Evolutionary conservation across 2,113 vertebrate genomes (phyloP).

Genomic region (Leptocoma aspasia): DNA sequence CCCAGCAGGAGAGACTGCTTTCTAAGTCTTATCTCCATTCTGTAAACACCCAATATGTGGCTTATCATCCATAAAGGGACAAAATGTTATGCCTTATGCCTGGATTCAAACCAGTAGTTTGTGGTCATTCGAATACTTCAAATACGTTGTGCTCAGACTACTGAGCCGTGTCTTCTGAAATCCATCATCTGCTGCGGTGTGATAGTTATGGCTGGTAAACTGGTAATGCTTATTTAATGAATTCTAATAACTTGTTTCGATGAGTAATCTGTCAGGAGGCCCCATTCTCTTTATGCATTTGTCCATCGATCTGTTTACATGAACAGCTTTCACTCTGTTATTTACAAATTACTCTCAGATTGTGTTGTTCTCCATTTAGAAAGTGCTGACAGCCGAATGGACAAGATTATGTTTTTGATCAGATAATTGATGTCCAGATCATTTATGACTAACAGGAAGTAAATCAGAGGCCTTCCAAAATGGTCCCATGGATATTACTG

Average conservation of each 20-base stretch:
- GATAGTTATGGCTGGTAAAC: conserved; percentile 13
- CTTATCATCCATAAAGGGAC: neutral
- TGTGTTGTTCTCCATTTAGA: neutral
- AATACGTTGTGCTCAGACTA: neutral
- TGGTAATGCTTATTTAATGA: conserved; percentile 4
- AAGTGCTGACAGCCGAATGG: neutral
- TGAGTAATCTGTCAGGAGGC: conserved; percentile 1
- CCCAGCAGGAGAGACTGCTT: neutral
- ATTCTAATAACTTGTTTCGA: neutral
- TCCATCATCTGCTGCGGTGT: fast-evolving
- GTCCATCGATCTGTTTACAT: neutral
- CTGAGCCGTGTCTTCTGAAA: neutral
- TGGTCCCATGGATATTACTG: neutral
- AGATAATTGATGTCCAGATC: neutral
- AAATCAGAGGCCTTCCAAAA: neutral
- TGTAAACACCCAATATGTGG: neutral
- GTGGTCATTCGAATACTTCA: neutral
- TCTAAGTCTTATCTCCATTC: neutral
- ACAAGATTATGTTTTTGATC: neutral
- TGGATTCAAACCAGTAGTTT: neutral
- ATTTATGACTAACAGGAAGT: neutral
- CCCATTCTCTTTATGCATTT: neutral
- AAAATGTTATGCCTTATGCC: neutral
- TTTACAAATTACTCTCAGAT: conserved; percentile 4
- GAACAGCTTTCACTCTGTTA: neutral